A percentile compares a stretch with the other conserved stretches of the same genome.
Evolutionary conservation across 2,113 vertebrate species (phyloP).

Genomic region (Melanerpes aurifrons): DNA sequence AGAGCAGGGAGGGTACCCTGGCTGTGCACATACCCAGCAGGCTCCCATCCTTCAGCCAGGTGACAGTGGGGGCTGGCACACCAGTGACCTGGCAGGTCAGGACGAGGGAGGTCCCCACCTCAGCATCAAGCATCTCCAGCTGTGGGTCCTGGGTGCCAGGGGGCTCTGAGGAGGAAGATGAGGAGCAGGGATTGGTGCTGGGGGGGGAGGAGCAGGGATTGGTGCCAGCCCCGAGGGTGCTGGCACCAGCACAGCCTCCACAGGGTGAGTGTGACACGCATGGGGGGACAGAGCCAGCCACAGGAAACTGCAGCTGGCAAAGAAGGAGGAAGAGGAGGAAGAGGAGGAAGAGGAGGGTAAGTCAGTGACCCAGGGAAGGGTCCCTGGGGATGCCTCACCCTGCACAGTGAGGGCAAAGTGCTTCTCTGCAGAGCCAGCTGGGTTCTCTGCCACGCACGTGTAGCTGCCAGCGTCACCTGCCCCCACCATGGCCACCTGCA

Average conservation of each 20-base stretch:
- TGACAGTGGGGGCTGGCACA: slow-evolving; percentile 77
- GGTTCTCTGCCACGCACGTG: slow-evolving; percentile 86
- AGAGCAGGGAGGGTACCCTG: no score
- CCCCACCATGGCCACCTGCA: slow-evolving; percentile 80
- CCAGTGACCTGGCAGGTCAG: slow-evolving; percentile 82
- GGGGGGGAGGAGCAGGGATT: not conserved
- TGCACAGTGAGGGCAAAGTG: slow-evolving; percentile 85
- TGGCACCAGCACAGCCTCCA: not conserved
- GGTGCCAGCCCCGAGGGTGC: rapidly evolving
- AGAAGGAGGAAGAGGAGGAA: not conserved
- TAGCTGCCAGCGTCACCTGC: slow-evolving; percentile 83
- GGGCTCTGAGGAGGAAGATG: slow-evolving; percentile 64
- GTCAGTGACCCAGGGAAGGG: not conserved
- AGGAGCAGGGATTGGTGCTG: no score
- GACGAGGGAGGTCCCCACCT: slow-evolving; percentile 78
- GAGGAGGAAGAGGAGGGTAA: not conserved
- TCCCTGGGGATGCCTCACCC: slow-evolving; percentile 68
- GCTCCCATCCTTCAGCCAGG: slow-evolving; percentile 89
- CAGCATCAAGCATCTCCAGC: slow-evolving; percentile 77
- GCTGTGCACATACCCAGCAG: slow-evolving; percentile 77
- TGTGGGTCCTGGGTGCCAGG: slow-evolving; percentile 69
- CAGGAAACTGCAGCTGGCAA: not conserved
- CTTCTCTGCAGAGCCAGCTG: slow-evolving; percentile 83
- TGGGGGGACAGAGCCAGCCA: not conserved
- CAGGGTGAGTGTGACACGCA: rapidly evolving